These are phyloP conservation scores for Pimephales promelas DNA, from an alignment of 2,113 vertebrate genomes.

Conservation along the genomic window DNA sequence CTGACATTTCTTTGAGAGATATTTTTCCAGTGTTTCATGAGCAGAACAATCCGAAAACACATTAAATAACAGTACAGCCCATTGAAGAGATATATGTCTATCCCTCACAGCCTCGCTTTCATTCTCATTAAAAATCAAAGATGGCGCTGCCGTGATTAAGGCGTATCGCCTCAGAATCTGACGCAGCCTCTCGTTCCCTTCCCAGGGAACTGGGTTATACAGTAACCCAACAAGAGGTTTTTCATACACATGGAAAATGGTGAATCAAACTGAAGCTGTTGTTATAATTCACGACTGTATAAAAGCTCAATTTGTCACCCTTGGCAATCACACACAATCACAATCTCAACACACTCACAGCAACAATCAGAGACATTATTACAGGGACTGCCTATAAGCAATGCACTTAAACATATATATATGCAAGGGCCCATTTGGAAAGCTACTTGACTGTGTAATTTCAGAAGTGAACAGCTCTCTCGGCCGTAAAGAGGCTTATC, in stretches of 20 bases:
- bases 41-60: too few relatives aligned
- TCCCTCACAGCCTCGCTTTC: too few relatives aligned
- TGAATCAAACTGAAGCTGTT: not conserved
- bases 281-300: not conserved
- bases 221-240: too few relatives aligned
- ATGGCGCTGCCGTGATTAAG: too few relatives aligned
- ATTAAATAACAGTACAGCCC: too few relatives aligned
- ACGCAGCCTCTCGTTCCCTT: too few relatives aligned
- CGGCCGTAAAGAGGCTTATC: constrained; percentile 28
- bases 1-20: too few relatives aligned
- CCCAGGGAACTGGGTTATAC: too few relatives aligned
- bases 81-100: too few relatives aligned
- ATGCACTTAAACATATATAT: not conserved
- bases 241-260: not conserved
- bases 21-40: too few relatives aligned
- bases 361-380: not conserved
- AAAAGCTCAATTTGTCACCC: not conserved
- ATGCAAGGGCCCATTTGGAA: not conserved
- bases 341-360: not conserved
- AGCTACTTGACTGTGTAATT: constrained; percentile 10
- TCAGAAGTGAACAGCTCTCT: constrained; percentile 33
- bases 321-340: not conserved
- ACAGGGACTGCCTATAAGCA: not conserved
- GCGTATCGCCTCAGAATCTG: too few relatives aligned
- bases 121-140: too few relatives aligned